Evolutionary conservation across 2,888 invertebrate species (phyloP), one percentile per base, ranked within the genome.

Genomic region (Cinara cedri): DNA sequence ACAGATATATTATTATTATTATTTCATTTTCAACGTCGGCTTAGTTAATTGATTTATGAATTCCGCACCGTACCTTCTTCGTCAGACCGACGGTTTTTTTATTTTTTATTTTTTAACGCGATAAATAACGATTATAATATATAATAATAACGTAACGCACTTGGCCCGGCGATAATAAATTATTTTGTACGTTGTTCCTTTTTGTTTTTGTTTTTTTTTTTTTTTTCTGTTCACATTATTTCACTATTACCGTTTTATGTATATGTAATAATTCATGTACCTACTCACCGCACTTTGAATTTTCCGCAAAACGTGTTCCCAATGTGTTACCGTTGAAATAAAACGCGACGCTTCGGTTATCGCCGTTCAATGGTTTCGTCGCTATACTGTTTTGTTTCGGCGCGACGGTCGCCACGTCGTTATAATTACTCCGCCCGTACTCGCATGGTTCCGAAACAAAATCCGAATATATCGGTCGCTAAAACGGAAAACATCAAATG

Each of bases 101-200:
- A 34, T 24, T 16, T 57, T 57, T 16, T 49, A 34, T 49, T 34
- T 62, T 72, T 19, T 9, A 2, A 14, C 34, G 34, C 62, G 34
- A 72, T 72, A 72, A 72, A 72, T 72, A 62, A 72, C 34, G 72
- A 72, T 72, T 72, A 72, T 72, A 62, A 72, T 51, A 34, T 34
- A 34, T 34, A 34, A 34, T 34, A 34, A 34, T 34, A 34, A 4
- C n/a, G n/a, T 4, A 72, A 72, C 62, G 62, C 72, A 72, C 72
- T 72, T 72, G 51, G 24, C 44, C 14, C 26, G 21, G 21, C 11
- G 6, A 51, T 63, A 62, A 72, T 72, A 72, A 60, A 72, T 60
- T 72, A 72, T n/a, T 24, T 13, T 13, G 55, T 21, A 14, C 72
- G 72, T 34, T 46, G 62, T 62, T 62, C 26, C 49, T 51, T 34